Evolutionary conservation across 2,888 invertebrate genomes (phyloP).

Genomic region (Rhagophthalmus giganteus): DNA sequence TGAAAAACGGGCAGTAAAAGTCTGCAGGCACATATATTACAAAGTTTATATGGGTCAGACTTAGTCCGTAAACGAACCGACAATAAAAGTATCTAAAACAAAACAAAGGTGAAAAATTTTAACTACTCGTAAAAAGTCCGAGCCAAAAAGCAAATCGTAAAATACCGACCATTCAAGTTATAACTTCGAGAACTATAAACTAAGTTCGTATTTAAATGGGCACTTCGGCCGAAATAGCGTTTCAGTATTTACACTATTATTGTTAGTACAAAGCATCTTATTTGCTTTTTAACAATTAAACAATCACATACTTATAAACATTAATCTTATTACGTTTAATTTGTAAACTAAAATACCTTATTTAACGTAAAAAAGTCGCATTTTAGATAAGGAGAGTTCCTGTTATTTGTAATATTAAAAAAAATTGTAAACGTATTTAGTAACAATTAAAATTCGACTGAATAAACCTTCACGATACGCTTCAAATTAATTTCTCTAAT

Average conservation of each 20-base stretch:
- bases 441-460: too few relatives aligned
- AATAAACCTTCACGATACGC: too few relatives aligned
- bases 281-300: too few relatives aligned
- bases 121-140: constrained; percentile 51
- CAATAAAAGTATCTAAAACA: constrained; percentile 52
- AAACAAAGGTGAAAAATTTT: constrained; percentile 55
- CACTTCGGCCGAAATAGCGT: constrained; percentile 13
- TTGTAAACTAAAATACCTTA: too few relatives aligned
- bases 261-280: too few relatives aligned
- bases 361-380: too few relatives aligned
- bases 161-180: constrained; percentile 44
- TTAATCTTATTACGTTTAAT: too few relatives aligned
- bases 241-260: constrained; percentile 8
- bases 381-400: too few relatives aligned
- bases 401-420: too few relatives aligned
- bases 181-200: constrained; percentile 49
- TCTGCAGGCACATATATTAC: constrained; percentile 55
- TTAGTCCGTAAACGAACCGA: constrained; percentile 52
- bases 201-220: constrained; percentile 36
- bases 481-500: too few relatives aligned
- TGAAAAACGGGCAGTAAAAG: constrained; percentile 45
- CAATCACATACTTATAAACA: too few relatives aligned
- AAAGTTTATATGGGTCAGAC: constrained; percentile 54
- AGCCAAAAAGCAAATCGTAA: constrained; percentile 50
- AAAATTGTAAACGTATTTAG: too few relatives aligned